Conservation (phyloP, 2,113 vertebrate genomes). For the Gasterosteus nipponicus region DNA sequence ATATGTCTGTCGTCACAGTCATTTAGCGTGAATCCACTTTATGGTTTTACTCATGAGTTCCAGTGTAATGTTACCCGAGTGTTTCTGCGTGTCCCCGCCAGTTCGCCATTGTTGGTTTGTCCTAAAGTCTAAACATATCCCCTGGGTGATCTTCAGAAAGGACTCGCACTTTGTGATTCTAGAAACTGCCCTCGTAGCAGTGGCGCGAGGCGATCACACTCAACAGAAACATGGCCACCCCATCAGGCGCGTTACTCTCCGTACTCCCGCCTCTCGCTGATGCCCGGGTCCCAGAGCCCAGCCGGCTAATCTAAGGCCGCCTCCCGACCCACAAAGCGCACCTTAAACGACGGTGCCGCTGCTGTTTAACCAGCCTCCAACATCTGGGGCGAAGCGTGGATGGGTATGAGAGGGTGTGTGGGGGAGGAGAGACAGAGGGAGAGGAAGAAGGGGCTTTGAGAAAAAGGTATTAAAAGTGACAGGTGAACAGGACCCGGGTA, state of each 20-base stretch:
- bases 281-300: conserved; percentile 18
- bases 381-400: conserved; percentile 69
- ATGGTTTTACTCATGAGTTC: conserved; percentile 7
- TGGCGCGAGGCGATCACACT: conserved; percentile 23
- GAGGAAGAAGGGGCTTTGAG: conserved; percentile 86
- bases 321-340: conserved; percentile 28
- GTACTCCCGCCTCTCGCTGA: neutral
- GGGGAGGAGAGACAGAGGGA: conserved; percentile 77
- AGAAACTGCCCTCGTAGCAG: conserved; percentile 31
- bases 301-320: neutral
- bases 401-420: conserved; percentile 83
- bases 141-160: conserved; percentile 27
- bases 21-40: conserved; percentile 5
- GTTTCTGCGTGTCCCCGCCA: conserved; percentile 21
- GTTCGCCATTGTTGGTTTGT: conserved; percentile 23
- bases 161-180: conserved; percentile 22
- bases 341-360: conserved; percentile 12
- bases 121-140: conserved; percentile 24
- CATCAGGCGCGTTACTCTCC: neutral
- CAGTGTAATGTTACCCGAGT: conserved; percentile 24
- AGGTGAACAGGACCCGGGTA: conserved; percentile 94
- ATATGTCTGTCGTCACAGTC: neutral
- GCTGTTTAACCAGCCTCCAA: conserved; percentile 51
- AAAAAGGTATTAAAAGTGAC: conserved; percentile 98
- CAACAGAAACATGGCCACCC: conserved; percentile 13